These are phyloP conservation scores for Diplazon laetatorius DNA, from an alignment of 2,888 invertebrate genomes.

Conservation along the genomic window DNA sequence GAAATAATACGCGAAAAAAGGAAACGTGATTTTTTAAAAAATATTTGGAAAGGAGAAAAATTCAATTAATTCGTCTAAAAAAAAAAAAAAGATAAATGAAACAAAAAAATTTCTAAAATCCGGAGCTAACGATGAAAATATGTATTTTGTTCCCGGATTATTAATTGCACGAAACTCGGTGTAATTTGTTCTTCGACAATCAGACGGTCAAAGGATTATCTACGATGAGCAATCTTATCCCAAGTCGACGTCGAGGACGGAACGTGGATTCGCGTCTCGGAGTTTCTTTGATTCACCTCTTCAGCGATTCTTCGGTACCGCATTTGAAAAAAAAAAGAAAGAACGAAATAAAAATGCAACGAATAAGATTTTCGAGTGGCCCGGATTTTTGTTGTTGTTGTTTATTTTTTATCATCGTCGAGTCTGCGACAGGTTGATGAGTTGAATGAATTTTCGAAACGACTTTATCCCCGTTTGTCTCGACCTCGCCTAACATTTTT, in stretches of 20 bases:
- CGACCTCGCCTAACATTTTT: not conserved
- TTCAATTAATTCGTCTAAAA: not conserved
- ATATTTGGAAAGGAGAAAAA: too few species aligned
- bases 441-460: constrained; percentile 25
- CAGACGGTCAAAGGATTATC: constrained; percentile 81
- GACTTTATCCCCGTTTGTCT: constrained; percentile 20
- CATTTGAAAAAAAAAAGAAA: constrained; percentile 64
- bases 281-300: constrained; percentile 94
- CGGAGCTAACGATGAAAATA: constrained; percentile 57
- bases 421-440: constrained; percentile 26
- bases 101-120: too few species aligned
- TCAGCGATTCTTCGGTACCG: constrained; percentile 93
- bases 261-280: constrained; percentile 89
- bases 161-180: constrained; percentile 57
- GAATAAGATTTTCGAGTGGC: constrained; percentile 70
- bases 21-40: too few species aligned
- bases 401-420: constrained; percentile 54
- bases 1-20: not conserved
- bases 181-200: too few species aligned
- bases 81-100: not conserved
- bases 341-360: not conserved
- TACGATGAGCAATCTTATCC: constrained; percentile 82
- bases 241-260: constrained; percentile 80
- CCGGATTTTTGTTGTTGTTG: constrained; percentile 52
- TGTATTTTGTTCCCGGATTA: constrained; percentile 76